Base-by-base conservation (phyloP, 2,888 invertebrate species). In the Phengaris alcon region DNA sequence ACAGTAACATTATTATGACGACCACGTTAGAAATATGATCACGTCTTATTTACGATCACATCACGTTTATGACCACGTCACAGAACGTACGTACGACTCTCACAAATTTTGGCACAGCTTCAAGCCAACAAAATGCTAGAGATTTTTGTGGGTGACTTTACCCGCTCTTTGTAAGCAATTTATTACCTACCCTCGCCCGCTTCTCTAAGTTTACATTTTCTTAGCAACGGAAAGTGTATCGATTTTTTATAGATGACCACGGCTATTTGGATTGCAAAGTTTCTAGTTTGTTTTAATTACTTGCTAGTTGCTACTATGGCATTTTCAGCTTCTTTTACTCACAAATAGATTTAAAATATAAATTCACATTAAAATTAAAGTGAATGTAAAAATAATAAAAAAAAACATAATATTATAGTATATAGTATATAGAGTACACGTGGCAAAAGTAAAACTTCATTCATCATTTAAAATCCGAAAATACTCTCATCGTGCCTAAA, bases 41-140 rank as follows among this genome's bases (percentile, higher is more conserved):
- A 64, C 64, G 64, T 35, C 35, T 35, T 35, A 15, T 35, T 35
- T 64, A 12, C 59, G 2, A 48, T 48, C 48, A 52, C 9, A 10
- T 52, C 52, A 52, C 52, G 35, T 12, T 35, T 64, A 35, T 13
- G 64, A 64, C 64, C 12, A 64, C 64, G 64, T 64, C 64, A 35
- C 35, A 6, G 12, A 35, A 5, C 6, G 35, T 35, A 35, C 35
- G 3, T 35, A 35, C 35, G 35, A 35, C 64, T 6, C 59, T 59
- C 59, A 22, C 22, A 83, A 88, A 35, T 91, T 88, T 84, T 89
- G 89, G 87, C 87, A 91, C 22, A 89, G 88, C 52, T 91, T 89
- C 78, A 88, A 85, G 75, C 90, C 91, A 44, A 88, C 90, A 0
- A 84, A 82, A 73, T 90, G 85, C 82, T 91, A 90, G 90, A 86